Evolutionary conservation across 2,113 vertebrate genomes (phyloP), one percentile per base, ranked within the genome.

Genomic region (Indicator maculatus): DNA sequence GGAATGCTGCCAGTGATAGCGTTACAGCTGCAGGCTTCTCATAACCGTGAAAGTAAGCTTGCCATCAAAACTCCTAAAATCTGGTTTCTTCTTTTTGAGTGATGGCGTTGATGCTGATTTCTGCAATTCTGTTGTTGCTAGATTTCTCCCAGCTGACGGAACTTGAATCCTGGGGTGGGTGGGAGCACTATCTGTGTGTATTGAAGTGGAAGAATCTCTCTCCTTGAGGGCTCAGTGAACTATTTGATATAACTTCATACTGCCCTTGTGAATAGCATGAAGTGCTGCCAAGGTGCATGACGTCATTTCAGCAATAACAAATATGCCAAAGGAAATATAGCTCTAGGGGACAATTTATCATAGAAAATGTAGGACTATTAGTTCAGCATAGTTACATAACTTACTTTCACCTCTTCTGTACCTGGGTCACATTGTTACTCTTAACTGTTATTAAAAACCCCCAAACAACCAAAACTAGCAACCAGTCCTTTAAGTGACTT

Each of bases 331-430:
- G 45, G 11, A 85, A 81, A 92, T 91, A 72, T 55, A 65, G 45
- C 79, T 88, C 47, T 61, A 61, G 83, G 94, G 94, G 76, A 88
- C 85, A 86, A 26, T 50, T 72, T 86, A 53, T 83, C 83, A 93
- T 52, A 77, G 82, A 61, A 77, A 83, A 74, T 5, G 3, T 67
- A 33, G 69, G 61, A 56, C n/a, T 85, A 7, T 92, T 86, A 75
- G 77, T 65, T 92, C 69, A 85, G 66, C 41, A 78, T 56, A 77
- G 64, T 95, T 95, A 74, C 24, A 28, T 94, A 91, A 95, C 4
- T 2, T 93, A 21, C 44, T 83, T 83, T 64, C 27, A 45, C 39
- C 76, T 86, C 80, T 77, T 64, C 12, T 59, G 8, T 67, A 53
- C 24, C 26, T 0, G 1, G 77, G 33, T 71, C 52, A 85, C 2